A percentile compares a stretch with the other conserved stretches of the same genome.
phyloP scores from a whole-genome alignment of 2,888 invertebrate genomes.

The Lasioglossum morio region DNA sequence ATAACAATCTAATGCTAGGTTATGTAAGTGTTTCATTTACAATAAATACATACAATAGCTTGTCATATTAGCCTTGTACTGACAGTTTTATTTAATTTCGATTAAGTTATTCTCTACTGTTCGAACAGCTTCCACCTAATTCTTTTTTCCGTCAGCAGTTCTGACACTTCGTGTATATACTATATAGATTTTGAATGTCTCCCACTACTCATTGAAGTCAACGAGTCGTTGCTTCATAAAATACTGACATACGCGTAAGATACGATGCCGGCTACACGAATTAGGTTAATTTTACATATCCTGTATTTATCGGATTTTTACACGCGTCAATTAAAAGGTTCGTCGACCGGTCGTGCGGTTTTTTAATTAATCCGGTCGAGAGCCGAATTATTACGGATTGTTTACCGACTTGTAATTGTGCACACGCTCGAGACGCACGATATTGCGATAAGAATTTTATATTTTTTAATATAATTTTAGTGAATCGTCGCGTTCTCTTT shows the following conservation, averaged over 20 bases:
- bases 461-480: no score
- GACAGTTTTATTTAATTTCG: conserved; percentile 35
- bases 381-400: not conserved
- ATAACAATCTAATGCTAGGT: conserved; percentile 60
- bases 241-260: conserved; percentile 35
- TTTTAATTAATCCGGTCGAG: not conserved
- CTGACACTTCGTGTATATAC: conserved; percentile 34
- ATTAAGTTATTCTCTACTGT: conserved; percentile 15
- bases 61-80: conserved; percentile 56
- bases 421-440: not conserved
- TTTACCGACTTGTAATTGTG: not conserved
- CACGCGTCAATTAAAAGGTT: conserved; percentile 9
- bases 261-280: conserved; percentile 27
- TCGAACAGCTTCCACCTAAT: conserved; percentile 6
- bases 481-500: not conserved
- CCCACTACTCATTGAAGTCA: conserved; percentile 46
- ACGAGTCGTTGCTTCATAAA: conserved; percentile 43
- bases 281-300: conserved; percentile 37
- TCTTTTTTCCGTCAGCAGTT: conserved; percentile 10
- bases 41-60: conserved; percentile 71
- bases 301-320: not conserved
- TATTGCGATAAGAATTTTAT: not conserved
- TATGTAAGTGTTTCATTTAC: conserved; percentile 53
- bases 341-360: not conserved
- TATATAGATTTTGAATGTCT: conserved; percentile 50